Base-by-base conservation (phyloP, 2,797 vertebrate species). In the Diglossa cyanea region DNA sequence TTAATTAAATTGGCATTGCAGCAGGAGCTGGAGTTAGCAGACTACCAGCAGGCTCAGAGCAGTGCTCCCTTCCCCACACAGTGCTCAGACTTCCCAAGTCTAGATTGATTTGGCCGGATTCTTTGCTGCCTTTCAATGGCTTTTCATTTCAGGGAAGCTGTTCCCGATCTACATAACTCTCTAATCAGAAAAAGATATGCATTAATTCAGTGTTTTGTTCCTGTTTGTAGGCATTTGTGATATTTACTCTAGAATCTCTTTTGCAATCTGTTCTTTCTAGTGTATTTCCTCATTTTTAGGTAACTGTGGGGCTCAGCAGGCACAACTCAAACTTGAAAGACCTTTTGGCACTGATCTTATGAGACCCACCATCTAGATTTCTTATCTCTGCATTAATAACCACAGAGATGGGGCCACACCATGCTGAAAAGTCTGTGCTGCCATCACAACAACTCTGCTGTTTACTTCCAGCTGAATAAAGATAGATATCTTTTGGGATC, bases 1-100 rank as follows among this genome's bases (percentile, higher is more conserved):
- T 95, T 97, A 94, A 97, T 97, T 95, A 96, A 97, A 94, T 92
- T 87, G 62, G 79, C 85, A 78, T 93, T 93, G 79, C 58, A 94
- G 76, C 77, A 93, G 81, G 90, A 95, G 84, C 33, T 65, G 28
- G 71, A 78, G 61, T 91, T 94, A 79, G 83, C 70, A 80, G 66
- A 40, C 68, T 91, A 92, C 67, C 40, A 88, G 60, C 63, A 53
- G 28, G 31, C 68, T 75, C 80, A 20, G 66, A 91, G 86, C 39
- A 53, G 9, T 26, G 31, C 86, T 96, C 91, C 31, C 30, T 76
- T 74, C 53, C 33, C 48, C 66, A 44, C 44, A n/a, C 40, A 19
- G 40, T 21, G 47, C 35, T 80, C 16, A 11, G 86, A 40, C 61
- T 90, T 94, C 54, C 45, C 40, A 47, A 80, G 80, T 53, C 86